Evolutionary conservation across 2,113 vertebrate species (phyloP), one percentile per base, ranked within the genome.

Genomic region (Cacatua alba): DNA sequence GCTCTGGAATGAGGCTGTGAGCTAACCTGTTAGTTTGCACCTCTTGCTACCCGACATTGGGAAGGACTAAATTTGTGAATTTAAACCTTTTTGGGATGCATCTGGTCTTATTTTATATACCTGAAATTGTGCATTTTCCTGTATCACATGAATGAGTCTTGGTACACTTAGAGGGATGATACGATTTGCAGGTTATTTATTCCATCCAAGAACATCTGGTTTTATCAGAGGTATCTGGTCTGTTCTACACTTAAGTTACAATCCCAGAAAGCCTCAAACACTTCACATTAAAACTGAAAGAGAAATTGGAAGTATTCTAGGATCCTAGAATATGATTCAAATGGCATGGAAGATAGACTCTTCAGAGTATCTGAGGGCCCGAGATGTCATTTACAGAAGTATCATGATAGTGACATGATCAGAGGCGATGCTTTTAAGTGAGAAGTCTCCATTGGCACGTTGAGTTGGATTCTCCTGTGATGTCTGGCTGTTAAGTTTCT

Each of bases 221-320:
- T 84, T 68, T 55, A 31, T 71, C 44, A 35, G 7, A 62, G 37
- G 17, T 74, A 23, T 86, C 81, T 92, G 29, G 17, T 83, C 81
- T 92, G 29, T 64, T 76, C 31, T 71, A 10, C 37, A 11, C 18
- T 89, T 44, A 15, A 20, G 24, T 25, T 70, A 15, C 67, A 91
- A 7, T 82, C 67, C 43, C 52, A 48, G 83, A 71, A 80, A 94
- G 48, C 41, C 67, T 62, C 86, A 70, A 37, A 74, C 31, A 16
- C 44, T 74, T 80, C 80, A 60, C 35, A 10, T 8, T 19, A 55
- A 94, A 96, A 92, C 90, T 94, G 77, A 95, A 83, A 57, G 23
- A 72, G 31, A 31, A 72, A 78, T 39, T 29, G 4, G 31, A 84
- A 87, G 9, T 82, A 10, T 65, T 68, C 13, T 31, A 14, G 46